A percentile compares a stretch with the other conserved stretches of the same genome.
Evolutionary conservation across 2,113 vertebrate genomes (phyloP).

Genomic region (Ranitomeya variabilis): DNA sequence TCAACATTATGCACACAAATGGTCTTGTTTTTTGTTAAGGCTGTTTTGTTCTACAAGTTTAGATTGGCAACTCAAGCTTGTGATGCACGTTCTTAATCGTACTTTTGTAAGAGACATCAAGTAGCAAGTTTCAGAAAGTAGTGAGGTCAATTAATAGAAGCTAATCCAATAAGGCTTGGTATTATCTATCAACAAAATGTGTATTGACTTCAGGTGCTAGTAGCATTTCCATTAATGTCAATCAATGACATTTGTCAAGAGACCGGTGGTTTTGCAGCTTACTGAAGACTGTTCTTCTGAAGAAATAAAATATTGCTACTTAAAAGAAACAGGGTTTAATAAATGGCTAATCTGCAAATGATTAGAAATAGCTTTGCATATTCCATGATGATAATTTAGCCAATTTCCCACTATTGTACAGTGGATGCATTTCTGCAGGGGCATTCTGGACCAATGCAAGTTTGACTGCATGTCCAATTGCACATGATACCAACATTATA

Average conservation of each 20-base stretch:
- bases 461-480: no score
- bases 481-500: no score
- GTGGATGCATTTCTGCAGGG: no score
- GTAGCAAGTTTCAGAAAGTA: not conserved
- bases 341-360: not conserved
- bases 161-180: conserved; percentile 1
- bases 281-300: not conserved
- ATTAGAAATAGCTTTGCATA: not conserved
- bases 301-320: conserved; percentile 27
- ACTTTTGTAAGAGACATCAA: not conserved
- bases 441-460: no score
- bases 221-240: conserved; percentile 20
- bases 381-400: not conserved
- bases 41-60: not conserved
- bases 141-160: not conserved
- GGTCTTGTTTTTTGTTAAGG: not conserved
- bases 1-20: not conserved
- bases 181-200: not conserved
- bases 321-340: conserved; percentile 3
- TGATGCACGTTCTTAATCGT: not conserved
- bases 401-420: no score
- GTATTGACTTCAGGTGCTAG: not conserved
- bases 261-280: not conserved
- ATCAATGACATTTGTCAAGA: conserved; percentile 26
- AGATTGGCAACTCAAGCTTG: not conserved